Percentiles rank a stretch among this genome's conserved stretches.
Conservation (phyloP, 2,113 vertebrate species). For the Cyanocitta stelleri region DNA sequence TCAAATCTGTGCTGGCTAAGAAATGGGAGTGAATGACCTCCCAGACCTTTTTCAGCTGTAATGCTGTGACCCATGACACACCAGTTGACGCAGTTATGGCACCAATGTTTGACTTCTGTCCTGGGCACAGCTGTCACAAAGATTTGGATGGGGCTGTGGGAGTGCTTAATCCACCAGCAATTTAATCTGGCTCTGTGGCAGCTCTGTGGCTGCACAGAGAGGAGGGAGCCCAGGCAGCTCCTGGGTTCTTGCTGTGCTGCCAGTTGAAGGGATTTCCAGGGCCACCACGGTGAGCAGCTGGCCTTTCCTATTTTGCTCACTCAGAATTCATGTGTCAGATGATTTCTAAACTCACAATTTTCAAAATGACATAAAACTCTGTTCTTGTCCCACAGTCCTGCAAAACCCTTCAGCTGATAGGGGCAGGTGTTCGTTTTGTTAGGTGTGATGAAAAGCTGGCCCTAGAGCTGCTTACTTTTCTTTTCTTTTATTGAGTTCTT, state of each 20-base stretch:
- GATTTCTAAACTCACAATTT: neutral
- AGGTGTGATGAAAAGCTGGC: neutral
- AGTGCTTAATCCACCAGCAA: constrained; percentile 46
- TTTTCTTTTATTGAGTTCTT: neutral
- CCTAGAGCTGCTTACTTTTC: neutral
- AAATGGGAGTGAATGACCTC: neutral
- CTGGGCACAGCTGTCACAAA: constrained; percentile 23
- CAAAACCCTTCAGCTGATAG: neutral
- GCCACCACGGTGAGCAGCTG: neutral
- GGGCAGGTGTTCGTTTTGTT: neutral
- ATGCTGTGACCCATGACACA: neutral
- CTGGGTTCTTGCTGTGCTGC: neutral
- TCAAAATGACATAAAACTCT: neutral
- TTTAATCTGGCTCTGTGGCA: neutral
- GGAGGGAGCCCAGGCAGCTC: neutral
- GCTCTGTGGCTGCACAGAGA: neutral
- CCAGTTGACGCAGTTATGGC: neutral
- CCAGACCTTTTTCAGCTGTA: neutral
- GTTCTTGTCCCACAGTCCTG: neutral
- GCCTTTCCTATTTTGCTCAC: neutral
- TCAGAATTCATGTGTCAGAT: neutral
- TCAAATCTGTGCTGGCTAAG: neutral
- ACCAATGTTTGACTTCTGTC: neutral
- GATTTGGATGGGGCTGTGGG: neutral
- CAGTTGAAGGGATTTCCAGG: neutral